Base-by-base conservation (phyloP, 1,140 invertebrate genomes). In the Temnothorax longispinosus region DNA sequence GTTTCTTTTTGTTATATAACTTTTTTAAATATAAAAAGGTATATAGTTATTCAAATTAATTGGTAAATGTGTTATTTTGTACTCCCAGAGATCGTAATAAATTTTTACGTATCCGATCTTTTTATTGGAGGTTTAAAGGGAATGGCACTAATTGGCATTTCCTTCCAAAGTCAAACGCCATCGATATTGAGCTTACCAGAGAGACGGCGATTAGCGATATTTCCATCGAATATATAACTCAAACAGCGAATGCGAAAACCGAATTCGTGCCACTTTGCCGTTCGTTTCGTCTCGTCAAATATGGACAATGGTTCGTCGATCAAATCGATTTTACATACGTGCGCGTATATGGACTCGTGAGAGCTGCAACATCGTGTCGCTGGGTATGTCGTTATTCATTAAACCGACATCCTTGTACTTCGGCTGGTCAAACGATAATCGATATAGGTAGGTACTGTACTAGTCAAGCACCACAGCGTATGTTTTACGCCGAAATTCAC, bases 371-470 rank as follows among this genome's bases (percentile, higher is more conserved):
- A 90, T 92, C 82, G 86, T 89, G 81, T 92, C 89, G 90, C 90
- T 93, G 90, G 88, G 77, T 85, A 89, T 89, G 88, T 89, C 88
- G 88, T 90, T 93, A 93, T 93, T 93, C 92, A 93, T 93, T 93
- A 93, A 91, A 90, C 88, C 67, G 77, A 86, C 92, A 91, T 93
- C 89, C 89, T 84, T 74, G 87, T 88, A 90, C 91, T 92, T 88
- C 86, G 81, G 85, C 92, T 91, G 87, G 88, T 86, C 87, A 85
- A 88, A 89, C 90, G 91, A 91, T 93, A 93, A 92, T 92, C 91
- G 89, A 92, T 89, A 90, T 38, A 77, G 21, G 80, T 27, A 27
- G 86, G 80, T 74, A 60, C 85, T 18, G 32, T 75, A 38, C 58
- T 21, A 11, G 2, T 44, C 54, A 75, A 85, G 67, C 56, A 69